A percentile compares a stretch with the other conserved stretches of the same genome.
Conservation (phyloP, 2,113 vertebrate genomes). For the Noctilio leporinus region DNA sequence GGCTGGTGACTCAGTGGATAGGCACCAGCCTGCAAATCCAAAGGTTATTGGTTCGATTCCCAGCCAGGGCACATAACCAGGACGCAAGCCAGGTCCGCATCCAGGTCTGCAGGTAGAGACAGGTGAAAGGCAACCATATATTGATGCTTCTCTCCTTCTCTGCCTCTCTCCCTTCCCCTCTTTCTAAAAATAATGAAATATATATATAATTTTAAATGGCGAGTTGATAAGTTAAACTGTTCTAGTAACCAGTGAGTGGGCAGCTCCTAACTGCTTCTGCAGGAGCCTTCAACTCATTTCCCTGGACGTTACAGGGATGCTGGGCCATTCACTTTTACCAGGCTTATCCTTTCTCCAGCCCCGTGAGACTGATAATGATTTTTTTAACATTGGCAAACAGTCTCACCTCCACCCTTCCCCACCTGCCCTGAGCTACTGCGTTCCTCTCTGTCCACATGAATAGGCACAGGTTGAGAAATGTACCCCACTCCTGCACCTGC, state of each 20-base stretch:
- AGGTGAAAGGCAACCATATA: too few species aligned
- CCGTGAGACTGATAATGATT: background rate
- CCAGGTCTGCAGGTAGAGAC: too few species aligned
- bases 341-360: background rate
- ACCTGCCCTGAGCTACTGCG: background rate
- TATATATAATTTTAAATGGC: too few species aligned
- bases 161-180: too few species aligned
- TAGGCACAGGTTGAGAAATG: background rate
- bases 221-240: background rate
- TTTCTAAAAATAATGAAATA: too few species aligned
- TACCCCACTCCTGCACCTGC: rapidly evolving
- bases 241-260: background rate
- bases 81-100: too few species aligned
- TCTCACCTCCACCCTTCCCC: background rate
- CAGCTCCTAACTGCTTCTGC: background rate
- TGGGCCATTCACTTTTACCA: background rate
- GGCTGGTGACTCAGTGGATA: too few species aligned
- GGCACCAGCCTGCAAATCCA: too few species aligned
- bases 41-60: too few species aligned
- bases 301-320: background rate
- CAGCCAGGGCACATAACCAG: too few species aligned
- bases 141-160: too few species aligned
- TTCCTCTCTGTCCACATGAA: background rate
- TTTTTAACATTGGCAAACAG: background rate
- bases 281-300: background rate